A percentile compares a stretch with the other conserved stretches of the same genome.
phyloP scores from a whole-genome alignment of 2,888 invertebrate genomes.

The Nomada ferruginata region DNA sequence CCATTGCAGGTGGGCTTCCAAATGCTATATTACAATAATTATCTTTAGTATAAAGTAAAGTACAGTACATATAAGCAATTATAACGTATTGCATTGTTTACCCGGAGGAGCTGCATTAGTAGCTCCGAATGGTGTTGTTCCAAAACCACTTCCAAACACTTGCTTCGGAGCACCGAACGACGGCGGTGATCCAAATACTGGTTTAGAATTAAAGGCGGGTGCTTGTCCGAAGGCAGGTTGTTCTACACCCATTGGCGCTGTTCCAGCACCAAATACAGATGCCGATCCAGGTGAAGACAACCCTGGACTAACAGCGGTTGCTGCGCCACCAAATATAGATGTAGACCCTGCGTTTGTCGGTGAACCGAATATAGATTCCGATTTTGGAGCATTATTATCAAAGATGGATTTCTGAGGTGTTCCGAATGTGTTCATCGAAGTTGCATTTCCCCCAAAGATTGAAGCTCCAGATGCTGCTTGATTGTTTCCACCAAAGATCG shows the following conservation, averaged over 20 bases:
- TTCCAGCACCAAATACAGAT: conserved; percentile 60
- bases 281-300: conserved; percentile 22
- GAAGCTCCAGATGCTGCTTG: conserved; percentile 45
- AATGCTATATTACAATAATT: conserved; percentile 71
- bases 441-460: conserved; percentile 58
- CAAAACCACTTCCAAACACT: conserved; percentile 76
- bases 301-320: conserved; percentile 38
- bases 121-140: conserved; percentile 73
- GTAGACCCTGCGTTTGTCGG: conserved; percentile 42
- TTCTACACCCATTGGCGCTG: conserved; percentile 44
- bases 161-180: conserved; percentile 75
- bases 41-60: neutral
- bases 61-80: neutral
- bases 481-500: conserved; percentile 59
- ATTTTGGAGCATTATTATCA: conserved; percentile 46
- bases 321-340: conserved; percentile 57
- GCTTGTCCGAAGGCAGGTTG: conserved; percentile 77
- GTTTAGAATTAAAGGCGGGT: conserved; percentile 77
- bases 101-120: conserved; percentile 65
- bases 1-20: conserved; percentile 76
- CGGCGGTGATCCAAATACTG: conserved; percentile 76
- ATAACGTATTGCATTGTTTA: conserved; percentile 48
- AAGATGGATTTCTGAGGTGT: conserved; percentile 59
- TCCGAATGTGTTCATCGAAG: conserved; percentile 45
- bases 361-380: conserved; percentile 56